phyloP scores from a whole-genome alignment of 2,888 invertebrate genomes.

The Chalcosyrphus nemorum region DNA sequence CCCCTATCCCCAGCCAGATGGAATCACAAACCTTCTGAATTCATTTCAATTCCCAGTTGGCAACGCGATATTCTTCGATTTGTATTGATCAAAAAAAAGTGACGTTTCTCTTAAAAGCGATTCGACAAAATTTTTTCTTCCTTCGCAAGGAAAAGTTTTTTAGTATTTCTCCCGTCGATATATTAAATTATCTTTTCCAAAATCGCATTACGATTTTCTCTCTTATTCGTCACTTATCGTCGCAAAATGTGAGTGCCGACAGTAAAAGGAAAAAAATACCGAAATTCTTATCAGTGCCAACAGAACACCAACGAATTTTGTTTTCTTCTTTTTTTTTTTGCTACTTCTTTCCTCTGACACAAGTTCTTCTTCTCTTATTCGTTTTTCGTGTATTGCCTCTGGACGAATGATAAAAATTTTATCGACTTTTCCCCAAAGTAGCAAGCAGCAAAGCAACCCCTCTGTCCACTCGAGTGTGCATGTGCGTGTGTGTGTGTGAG shows the following conservation, averaged over 20 bases:
- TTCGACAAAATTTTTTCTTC: constrained; percentile 65
- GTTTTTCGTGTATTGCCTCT: constrained; percentile 33
- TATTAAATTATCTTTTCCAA: constrained; percentile 64
- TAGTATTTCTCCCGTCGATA: constrained; percentile 49
- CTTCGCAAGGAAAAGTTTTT: constrained; percentile 61
- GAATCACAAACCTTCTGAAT: neutral
- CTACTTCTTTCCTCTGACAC: too few relatives aligned
- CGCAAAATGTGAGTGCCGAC: constrained; percentile 63
- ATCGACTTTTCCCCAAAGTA: constrained; percentile 74
- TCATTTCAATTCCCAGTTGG: too few relatives aligned
- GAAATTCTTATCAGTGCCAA: constrained; percentile 23
- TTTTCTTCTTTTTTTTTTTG: neutral
- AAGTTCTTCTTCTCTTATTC: constrained; percentile 28
- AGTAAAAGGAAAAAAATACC: neutral
- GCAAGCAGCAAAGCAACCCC: too few relatives aligned
- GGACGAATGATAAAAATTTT: constrained; percentile 70
- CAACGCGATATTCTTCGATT: constrained; percentile 67
- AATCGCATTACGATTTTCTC: constrained; percentile 41
- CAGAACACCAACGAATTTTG: neutral
- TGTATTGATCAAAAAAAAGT: constrained; percentile 75
- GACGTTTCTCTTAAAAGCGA: constrained; percentile 74
- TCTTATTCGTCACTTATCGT: constrained; percentile 27
- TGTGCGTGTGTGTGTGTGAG: too few relatives aligned
- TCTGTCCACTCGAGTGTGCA: constrained; percentile 42
- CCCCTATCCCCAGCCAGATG: constrained; percentile 22